These are phyloP conservation scores for Charaxes varanes DNA, from an alignment of 1,140 invertebrate species.

Conservation along the genomic window DNA sequence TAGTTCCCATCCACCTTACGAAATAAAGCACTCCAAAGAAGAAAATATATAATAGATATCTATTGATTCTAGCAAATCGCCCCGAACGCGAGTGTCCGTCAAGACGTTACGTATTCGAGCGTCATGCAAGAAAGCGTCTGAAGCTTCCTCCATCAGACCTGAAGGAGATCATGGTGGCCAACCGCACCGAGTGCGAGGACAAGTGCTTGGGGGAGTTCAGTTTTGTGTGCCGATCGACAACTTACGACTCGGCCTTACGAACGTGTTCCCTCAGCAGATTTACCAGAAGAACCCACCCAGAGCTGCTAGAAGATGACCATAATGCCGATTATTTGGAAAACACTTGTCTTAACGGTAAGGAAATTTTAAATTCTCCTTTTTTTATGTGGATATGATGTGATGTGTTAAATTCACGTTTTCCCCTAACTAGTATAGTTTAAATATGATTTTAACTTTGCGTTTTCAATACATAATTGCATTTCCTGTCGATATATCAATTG, in stretches of 20 bases:
- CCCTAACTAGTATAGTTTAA: too few species aligned
- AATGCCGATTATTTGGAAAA: slow-evolving; percentile 94
- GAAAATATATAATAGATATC: not conserved
- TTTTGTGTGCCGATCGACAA: slow-evolving; percentile 90
- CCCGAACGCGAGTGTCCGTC: slow-evolving; percentile 91
- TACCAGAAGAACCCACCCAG: slow-evolving; percentile 88
- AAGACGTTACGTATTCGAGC: slow-evolving; percentile 89
- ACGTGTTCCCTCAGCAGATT: slow-evolving; percentile 87
- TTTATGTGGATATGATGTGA: too few species aligned
- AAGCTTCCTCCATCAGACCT: slow-evolving; percentile 85
- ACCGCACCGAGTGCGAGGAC: slow-evolving; percentile 92
- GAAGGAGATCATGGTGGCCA: slow-evolving; percentile 86
- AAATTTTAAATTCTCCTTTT: too few species aligned
- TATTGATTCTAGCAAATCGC: slow-evolving; percentile 81
- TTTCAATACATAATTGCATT: not conserved
- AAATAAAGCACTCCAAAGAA: too few species aligned
- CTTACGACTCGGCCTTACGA: slow-evolving; percentile 83
- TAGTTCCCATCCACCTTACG: too few species aligned
- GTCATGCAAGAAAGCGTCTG: slow-evolving; percentile 87
- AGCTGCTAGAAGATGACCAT: slow-evolving; percentile 87
- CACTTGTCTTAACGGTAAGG: slow-evolving; percentile 88
- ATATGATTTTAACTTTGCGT: too few species aligned
- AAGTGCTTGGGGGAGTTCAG: slow-evolving; percentile 92
- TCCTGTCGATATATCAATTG: not conserved
- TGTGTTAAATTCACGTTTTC: too few species aligned